Evolutionary conservation across 2,888 invertebrate species (phyloP), one percentile per base, ranked within the genome.

Genomic region (Acronicta psi): DNA sequence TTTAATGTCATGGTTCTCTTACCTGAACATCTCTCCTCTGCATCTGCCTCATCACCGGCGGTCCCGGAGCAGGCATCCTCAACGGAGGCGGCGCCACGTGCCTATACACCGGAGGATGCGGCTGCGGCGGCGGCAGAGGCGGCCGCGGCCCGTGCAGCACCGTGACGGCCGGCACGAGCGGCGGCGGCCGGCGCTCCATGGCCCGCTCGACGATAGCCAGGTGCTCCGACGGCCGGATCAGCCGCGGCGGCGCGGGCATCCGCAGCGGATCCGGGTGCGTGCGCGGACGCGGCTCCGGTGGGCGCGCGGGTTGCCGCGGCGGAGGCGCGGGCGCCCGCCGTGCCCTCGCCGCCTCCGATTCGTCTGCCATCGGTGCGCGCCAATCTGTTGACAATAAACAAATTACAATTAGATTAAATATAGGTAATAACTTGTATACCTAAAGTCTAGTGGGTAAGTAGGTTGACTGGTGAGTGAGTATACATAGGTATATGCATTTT

Each of bases 291-390:
- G 88, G 87, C 71, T 91, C 91, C 49, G 91, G 88, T 37, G 85
- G 87, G 53, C 89, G 87, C 73, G 79, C 66, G 63, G 79, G 52
- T 53, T 83, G 87, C 25, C 88, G 87, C 79, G 90, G 90, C 80
- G 90, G 90, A 73, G 91, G 91, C 78, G 91, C 88, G 66, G 89
- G 87, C 75, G 87, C 87, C 73, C 93, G 91, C 77, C 91, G 84
- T 69, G 83, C 87, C 86, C 91, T 83, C 78, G 87, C 88, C 86
- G 87, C 90, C 86, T 93, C 93, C 85, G 90, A 77, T 79, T 93
- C 93, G 81, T 93, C 93, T 59, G 89, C 84, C 93, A 93, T 93
- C 81, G 93, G 93, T 80, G 93, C 92, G 89, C 93, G 93, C 93
- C 93, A 93, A 93, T 93, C 93, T 93, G 86, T 62, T 34, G 75